Percentiles rank a stretch among this genome's conserved stretches.
Evolutionary conservation across 2,888 invertebrate species (phyloP).

Genomic region (Nymphalis polychloros): DNA sequence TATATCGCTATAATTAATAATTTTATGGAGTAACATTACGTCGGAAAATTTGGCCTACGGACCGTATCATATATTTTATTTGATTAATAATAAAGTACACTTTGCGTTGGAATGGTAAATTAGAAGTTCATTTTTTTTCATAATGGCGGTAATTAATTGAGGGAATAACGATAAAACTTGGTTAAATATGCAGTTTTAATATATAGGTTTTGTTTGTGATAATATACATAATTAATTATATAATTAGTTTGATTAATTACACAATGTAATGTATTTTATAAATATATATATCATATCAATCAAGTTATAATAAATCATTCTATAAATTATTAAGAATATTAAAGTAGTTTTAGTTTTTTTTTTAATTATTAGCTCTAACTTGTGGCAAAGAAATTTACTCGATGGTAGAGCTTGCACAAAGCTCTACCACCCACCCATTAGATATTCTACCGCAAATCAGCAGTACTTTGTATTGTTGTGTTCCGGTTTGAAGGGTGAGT

Average conservation of each 20-base stretch:
- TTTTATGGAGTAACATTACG: constrained; percentile 55
- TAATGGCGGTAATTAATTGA: constrained; percentile 39
- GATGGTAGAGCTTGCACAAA: too few relatives aligned
- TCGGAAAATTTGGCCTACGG: constrained; percentile 37
- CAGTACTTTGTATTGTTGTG: too few relatives aligned
- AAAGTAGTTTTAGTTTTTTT: too few relatives aligned
- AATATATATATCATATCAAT: too few relatives aligned
- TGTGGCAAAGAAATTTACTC: too few relatives aligned
- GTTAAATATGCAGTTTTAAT: constrained; percentile 34
- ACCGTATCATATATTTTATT: constrained; percentile 44
- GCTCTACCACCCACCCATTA: too few relatives aligned
- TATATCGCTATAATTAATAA: constrained; percentile 69
- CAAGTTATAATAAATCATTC: too few relatives aligned
- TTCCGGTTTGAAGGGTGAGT: too few relatives aligned
- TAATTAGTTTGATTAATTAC: constrained; percentile 10
- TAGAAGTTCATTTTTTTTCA: constrained; percentile 34
- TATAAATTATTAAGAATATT: too few relatives aligned
- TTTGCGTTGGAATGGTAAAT: constrained; percentile 42
- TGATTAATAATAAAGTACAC: constrained; percentile 45
- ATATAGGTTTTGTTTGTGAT: constrained; percentile 11
- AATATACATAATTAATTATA: constrained; percentile 3
- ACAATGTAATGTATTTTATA: neutral
- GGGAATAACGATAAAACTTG: constrained; percentile 30
- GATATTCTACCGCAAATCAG: too few relatives aligned
- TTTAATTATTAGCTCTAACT: too few relatives aligned